Evolutionary conservation across 2,113 vertebrate genomes (phyloP).

Genomic region (Entelurus aequoreus): DNA sequence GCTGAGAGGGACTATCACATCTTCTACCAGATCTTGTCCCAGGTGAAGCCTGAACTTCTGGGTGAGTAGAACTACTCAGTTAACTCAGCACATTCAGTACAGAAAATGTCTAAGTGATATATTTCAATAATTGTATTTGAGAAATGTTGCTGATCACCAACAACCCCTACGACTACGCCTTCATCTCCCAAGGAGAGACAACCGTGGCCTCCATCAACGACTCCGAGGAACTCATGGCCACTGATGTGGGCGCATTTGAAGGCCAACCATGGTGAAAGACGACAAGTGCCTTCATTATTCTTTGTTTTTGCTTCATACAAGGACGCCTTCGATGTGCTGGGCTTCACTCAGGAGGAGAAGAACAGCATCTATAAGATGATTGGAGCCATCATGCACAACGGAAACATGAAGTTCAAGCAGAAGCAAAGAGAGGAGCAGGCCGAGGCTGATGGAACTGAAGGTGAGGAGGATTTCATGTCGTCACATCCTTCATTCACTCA

Average conservation of each 20-base stretch:
- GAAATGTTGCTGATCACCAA: conserved; percentile 78
- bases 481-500: no score
- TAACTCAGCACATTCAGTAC: no score
- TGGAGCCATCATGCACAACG: conserved; percentile 85
- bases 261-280: not conserved
- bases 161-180: conserved; percentile 69
- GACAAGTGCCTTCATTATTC: not conserved
- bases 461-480: conserved; percentile 39
- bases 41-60: conserved; percentile 84
- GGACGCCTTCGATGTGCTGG: conserved; percentile 75
- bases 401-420: conserved; percentile 88
- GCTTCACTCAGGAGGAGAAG: conserved; percentile 80
- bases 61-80: conserved; percentile 56
- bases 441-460: conserved; percentile 84
- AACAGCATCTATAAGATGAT: conserved; percentile 81
- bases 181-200: conserved; percentile 73
- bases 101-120: no score
- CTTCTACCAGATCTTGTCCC: conserved; percentile 91
- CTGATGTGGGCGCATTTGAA: conserved; percentile 47
- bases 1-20: conserved; percentile 89
- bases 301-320: conserved; percentile 2
- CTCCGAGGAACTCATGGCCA: conserved; percentile 63
- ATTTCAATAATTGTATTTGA: conserved; percentile 17
- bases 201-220: conserved; percentile 66
- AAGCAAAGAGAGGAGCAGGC: conserved; percentile 85